These are phyloP conservation scores for Drosophila novamexicana DNA, from an alignment of 1,140 invertebrate genomes.

Conservation along the genomic window DNA sequence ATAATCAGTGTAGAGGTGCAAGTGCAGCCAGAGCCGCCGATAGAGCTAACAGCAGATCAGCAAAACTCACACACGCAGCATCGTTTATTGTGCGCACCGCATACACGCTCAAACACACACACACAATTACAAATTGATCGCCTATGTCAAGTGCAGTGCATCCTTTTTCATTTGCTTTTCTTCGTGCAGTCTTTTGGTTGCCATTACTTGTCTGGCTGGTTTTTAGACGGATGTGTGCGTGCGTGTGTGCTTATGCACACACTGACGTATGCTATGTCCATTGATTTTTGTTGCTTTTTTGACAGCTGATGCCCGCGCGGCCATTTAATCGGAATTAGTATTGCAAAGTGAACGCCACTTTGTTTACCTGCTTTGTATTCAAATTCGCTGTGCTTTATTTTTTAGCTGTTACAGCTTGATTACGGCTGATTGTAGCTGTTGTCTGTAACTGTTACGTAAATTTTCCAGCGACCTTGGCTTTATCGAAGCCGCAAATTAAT, in stretches of 20 bases:
- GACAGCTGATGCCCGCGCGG: slow-evolving; percentile 16
- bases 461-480: slow-evolving; percentile 37
- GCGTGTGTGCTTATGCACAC: not conserved
- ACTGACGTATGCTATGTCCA: not conserved
- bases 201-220: slow-evolving; percentile 16
- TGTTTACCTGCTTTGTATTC: slow-evolving; percentile 26
- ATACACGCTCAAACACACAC: not conserved
- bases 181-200: slow-evolving; percentile 15
- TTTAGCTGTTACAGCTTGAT: slow-evolving; percentile 27
- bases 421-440: slow-evolving; percentile 20
- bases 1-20: slow-evolving; percentile 4
- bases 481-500: slow-evolving; percentile 35
- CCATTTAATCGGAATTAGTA: slow-evolving; percentile 29
- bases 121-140: not conserved
- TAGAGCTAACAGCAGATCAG: slow-evolving; percentile 17
- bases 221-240: slow-evolving; percentile 5
- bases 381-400: slow-evolving; percentile 17
- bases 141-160: slow-evolving; percentile 12
- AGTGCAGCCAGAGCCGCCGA: slow-evolving; percentile 12
- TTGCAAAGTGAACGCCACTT: slow-evolving; percentile 22
- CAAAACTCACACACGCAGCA: slow-evolving; percentile 6
- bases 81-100: not conserved
- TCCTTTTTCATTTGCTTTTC: slow-evolving; percentile 33
- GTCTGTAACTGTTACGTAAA: slow-evolving; percentile 40
- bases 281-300: slow-evolving; percentile 9